These are phyloP conservation scores for Cerceris rybyensis DNA, from an alignment of 2,888 invertebrate genomes.

Conservation along the genomic window DNA sequence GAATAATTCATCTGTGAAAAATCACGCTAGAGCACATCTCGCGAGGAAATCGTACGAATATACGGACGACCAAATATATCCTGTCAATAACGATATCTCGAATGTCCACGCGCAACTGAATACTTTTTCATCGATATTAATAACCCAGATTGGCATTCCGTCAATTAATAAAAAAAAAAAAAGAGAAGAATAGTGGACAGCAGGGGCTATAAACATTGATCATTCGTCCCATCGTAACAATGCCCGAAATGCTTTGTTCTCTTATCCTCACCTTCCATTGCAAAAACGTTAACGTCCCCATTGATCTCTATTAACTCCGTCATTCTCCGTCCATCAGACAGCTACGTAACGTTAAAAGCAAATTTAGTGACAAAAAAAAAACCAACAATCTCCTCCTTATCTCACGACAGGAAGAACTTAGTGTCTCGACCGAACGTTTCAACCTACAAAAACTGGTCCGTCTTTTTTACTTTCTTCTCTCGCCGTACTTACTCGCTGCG, in stretches of 20 bases:
- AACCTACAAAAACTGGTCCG: slow-evolving; percentile 43
- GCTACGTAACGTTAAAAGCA: slow-evolving; percentile 30
- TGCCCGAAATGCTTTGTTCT: background rate
- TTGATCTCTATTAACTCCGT: slow-evolving; percentile 33
- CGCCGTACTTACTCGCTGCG: slow-evolving; percentile 57
- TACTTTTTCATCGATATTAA: too few relatives aligned
- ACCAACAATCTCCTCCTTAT: slow-evolving; percentile 13
- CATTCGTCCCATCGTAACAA: too few relatives aligned
- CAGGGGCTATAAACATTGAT: too few relatives aligned
- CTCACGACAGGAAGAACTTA: slow-evolving; percentile 6
- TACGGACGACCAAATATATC: too few relatives aligned
- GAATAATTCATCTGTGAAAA: background rate
- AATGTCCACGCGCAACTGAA: too few relatives aligned
- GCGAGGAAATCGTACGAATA: too few relatives aligned
- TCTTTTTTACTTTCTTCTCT: slow-evolving; percentile 43
- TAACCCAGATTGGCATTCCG: too few relatives aligned
- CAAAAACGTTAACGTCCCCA: slow-evolving; percentile 5
- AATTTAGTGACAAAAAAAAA: slow-evolving; percentile 39
- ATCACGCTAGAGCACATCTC: too few relatives aligned
- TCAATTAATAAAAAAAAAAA: too few relatives aligned
- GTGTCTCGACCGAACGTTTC: slow-evolving; percentile 35
- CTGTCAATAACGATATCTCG: too few relatives aligned
- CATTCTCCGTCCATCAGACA: background rate
- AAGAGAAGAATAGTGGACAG: too few relatives aligned
- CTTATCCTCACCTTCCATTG: background rate